Evolutionary conservation across 1,140 invertebrate genomes (phyloP).

Genomic region (Papilio polyxenes): DNA sequence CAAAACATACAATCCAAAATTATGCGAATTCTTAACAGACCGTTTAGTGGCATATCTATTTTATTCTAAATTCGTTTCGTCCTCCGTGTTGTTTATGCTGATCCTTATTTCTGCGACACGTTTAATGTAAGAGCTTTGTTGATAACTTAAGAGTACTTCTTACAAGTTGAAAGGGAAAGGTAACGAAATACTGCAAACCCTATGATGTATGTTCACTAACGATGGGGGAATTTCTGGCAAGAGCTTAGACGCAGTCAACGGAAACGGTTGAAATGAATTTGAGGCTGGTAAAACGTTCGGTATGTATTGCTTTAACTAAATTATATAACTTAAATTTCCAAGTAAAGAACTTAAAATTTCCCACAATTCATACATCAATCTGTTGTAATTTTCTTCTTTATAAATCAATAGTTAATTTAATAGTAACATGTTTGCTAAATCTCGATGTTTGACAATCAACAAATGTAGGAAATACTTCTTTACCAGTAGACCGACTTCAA

Average conservation of each 20-base stretch:
- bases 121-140: conserved; percentile 9
- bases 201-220: not conserved
- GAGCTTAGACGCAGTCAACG: not conserved
- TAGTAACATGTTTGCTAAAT: not conserved
- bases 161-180: conserved; percentile 10
- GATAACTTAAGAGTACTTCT: conserved; percentile 18
- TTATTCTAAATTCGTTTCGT: not conserved
- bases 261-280: not conserved
- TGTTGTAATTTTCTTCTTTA: not conserved
- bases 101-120: conserved; percentile 9
- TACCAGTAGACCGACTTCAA: not conserved
- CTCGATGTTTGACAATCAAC: not conserved
- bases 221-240: not conserved
- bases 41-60: not conserved
- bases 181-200: not conserved
- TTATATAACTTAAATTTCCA: no score
- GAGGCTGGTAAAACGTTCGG: not conserved
- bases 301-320: not conserved
- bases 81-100: not conserved
- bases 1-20: not conserved
- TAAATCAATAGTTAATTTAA: not conserved
- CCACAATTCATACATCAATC: not conserved
- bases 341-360: no score
- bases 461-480: not conserved
- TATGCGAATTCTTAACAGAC: no score